These are phyloP conservation scores for Mesoclemmys tuberculata DNA, from an alignment of 2,113 vertebrate genomes.

Conservation along the genomic window DNA sequence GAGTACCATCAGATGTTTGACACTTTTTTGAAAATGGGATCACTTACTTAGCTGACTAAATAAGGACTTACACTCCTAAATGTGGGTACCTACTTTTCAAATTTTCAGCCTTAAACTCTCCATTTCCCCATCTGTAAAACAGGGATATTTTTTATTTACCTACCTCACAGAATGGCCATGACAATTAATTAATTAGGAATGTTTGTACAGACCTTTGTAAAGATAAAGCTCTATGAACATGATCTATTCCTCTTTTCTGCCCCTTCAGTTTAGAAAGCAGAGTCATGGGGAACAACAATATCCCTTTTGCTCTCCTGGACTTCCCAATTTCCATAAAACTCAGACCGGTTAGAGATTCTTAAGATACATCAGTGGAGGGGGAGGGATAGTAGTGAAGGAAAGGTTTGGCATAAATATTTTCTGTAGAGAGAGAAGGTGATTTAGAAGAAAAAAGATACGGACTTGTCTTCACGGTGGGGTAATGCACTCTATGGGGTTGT, in stretches of 20 bases:
- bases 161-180: neutral
- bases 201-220: neutral
- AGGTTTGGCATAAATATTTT: neutral
- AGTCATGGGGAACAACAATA: neutral
- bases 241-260: slow-evolving; percentile 13
- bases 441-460: neutral
- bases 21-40: too few relatives aligned
- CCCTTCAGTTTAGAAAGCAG: neutral
- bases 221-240: slow-evolving; percentile 2
- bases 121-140: neutral
- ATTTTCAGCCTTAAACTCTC: too few relatives aligned
- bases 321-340: neutral
- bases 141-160: neutral
- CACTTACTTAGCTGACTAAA: neutral
- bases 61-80: neutral
- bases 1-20: neutral
- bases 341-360: neutral
- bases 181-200: slow-evolving; percentile 1
- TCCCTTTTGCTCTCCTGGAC: neutral
- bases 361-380: neutral
- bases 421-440: neutral
- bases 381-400: neutral
- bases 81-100: neutral
- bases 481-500: too few relatives aligned
- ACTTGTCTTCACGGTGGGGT: too few relatives aligned